Evolutionary conservation across 2,888 invertebrate species (phyloP).

Genomic region (Hypselothyrea guttata): DNA sequence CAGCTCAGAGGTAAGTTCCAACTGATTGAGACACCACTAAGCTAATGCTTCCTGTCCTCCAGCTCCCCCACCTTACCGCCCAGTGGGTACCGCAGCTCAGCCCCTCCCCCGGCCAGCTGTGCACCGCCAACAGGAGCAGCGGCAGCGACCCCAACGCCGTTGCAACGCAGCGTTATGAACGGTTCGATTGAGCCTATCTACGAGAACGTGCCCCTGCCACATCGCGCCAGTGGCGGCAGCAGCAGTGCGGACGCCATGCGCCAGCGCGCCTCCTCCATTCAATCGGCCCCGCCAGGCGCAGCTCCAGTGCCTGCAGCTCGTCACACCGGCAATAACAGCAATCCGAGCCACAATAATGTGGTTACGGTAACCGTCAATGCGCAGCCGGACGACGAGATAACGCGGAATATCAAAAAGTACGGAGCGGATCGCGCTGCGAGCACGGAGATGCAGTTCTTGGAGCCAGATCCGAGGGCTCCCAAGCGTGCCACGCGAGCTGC

Average conservation of each 20-base stretch:
- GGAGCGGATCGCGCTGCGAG: conserved; percentile 75
- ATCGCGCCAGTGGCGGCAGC: conserved; percentile 66
- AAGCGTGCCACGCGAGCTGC: conserved; percentile 69
- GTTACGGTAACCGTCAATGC: conserved; percentile 53
- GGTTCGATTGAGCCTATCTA: conserved; percentile 90
- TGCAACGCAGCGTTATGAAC: conserved; percentile 82
- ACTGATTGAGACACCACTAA: too few species aligned
- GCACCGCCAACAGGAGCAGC: conserved; percentile 82
- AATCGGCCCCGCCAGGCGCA: conserved; percentile 87
- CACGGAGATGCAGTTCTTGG: conserved; percentile 71
- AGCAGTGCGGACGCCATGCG: conserved; percentile 71
- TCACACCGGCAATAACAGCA: conserved; percentile 29
- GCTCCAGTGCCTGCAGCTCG: conserved; percentile 66
- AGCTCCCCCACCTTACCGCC: conserved; percentile 83
- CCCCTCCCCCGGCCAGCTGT: conserved; percentile 71
- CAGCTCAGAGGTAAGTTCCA: conserved; percentile 59
- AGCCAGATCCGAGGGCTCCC: conserved; percentile 64
- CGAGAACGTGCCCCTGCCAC: conserved; percentile 87
- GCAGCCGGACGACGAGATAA: conserved; percentile 57
- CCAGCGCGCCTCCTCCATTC: conserved; percentile 86
- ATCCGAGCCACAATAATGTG: conserved; percentile 42
- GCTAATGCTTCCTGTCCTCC: too few species aligned
- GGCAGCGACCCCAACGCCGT: conserved; percentile 60
- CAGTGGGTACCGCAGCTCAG: conserved; percentile 82
- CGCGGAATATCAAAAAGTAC: conserved; percentile 70